Evolutionary conservation across 2,113 vertebrate species (phyloP).

Genomic region (Ptychochromis oligacanthus): DNA sequence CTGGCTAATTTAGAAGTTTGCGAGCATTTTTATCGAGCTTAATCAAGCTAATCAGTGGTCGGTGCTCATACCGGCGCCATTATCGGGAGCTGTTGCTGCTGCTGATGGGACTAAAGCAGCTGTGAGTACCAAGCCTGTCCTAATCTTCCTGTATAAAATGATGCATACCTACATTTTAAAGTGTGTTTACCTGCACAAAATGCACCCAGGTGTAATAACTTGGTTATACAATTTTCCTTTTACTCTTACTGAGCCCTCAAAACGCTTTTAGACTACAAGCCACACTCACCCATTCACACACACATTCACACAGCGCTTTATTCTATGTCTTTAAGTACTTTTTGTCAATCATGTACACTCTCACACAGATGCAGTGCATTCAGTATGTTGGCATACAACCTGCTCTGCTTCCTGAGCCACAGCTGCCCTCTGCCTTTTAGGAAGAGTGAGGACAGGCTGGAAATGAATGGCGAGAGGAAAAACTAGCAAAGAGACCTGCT

Average conservation of each 20-base stretch:
- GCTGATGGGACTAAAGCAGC: neutral
- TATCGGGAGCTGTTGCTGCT: neutral
- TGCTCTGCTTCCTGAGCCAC: neutral
- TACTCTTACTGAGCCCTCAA: neutral
- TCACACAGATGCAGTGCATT: neutral
- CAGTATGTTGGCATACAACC: neutral
- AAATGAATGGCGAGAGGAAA: neutral
- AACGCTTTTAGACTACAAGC: neutral
- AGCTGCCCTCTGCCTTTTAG: neutral
- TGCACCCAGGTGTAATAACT: neutral
- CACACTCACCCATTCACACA: neutral
- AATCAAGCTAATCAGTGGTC: no score
- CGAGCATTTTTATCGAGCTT: no score
- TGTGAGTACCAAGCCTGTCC: neutral
- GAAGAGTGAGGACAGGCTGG: neutral
- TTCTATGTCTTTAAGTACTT: neutral
- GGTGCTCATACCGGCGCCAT: no score
- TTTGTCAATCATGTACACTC: neutral
- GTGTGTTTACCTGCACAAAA: neutral
- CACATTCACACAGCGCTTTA: neutral
- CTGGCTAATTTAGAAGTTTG: neutral
- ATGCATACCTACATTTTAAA: neutral
- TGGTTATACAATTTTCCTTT: neutral
- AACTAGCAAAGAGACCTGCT: neutral
- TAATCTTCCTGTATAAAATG: neutral